Evolutionary conservation across 2,113 vertebrate species (phyloP).

Genomic region (Oplegnathus fasciatus): DNA sequence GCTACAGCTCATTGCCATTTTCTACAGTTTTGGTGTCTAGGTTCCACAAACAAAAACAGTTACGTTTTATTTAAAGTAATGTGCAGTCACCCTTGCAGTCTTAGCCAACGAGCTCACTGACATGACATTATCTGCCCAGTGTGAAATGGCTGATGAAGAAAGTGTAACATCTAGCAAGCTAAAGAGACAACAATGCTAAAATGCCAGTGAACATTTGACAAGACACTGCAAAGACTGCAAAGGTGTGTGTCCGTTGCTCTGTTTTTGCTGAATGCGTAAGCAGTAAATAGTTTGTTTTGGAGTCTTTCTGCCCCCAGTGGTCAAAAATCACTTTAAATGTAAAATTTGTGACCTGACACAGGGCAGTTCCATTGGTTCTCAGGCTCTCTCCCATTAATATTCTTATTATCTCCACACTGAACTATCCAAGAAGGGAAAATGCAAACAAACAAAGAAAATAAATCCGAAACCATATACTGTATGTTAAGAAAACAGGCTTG

Average conservation of each 20-base stretch:
- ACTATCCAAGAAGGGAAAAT: neutral
- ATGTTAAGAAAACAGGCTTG: neutral
- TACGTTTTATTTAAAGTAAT: conserved; percentile 6
- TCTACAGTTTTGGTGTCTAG: neutral
- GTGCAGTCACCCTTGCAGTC: neutral
- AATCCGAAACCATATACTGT: neutral
- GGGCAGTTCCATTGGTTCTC: neutral
- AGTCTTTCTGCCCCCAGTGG: neutral
- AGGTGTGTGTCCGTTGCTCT: neutral
- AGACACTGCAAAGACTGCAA: neutral
- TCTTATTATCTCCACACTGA: neutral
- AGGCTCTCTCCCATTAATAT: neutral
- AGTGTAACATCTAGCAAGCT: neutral
- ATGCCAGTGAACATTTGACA: neutral
- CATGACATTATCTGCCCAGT: neutral
- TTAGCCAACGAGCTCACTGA: neutral
- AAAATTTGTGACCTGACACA: neutral
- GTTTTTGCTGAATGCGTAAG: neutral
- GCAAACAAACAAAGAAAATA: neutral
- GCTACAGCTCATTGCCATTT: neutral
- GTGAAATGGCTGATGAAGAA: neutral
- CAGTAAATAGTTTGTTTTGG: neutral
- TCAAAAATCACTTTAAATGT: neutral
- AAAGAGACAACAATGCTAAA: neutral
- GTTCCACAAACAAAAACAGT: neutral